Base-by-base conservation (phyloP, 2,797 vertebrate genomes). In the Amblyopsis hoosieri region DNA sequence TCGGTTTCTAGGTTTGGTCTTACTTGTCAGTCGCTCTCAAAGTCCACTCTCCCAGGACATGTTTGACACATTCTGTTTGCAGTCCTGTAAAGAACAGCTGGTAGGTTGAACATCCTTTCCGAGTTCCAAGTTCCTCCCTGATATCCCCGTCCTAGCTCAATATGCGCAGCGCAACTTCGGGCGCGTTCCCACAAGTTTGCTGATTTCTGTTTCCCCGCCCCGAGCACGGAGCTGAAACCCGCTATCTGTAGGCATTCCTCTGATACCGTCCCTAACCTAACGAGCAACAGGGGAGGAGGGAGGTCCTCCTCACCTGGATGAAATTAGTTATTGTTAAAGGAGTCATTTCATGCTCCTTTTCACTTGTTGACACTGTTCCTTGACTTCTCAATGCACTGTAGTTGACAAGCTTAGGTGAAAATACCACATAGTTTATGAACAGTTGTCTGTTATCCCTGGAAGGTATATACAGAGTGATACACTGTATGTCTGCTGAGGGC, bases 221-320 rank as follows among this genome's bases (percentile, higher is more conserved):
- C 60, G 0, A 68, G 72, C 74, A 23, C 62, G 64, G 69, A 57
- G 69, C 78, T 67, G 67, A 57, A 68, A 66, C 66, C 78, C 62
- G 80, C 77, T 75, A 57, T 79, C 78, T 72, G 60, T 61, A 45
- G 64, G 49, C 87, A 90, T 90, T 90, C 87, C 75, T 74, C 55
- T 65, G 83, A 90, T 88, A 78, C 87, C 82, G 63, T 75, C 55
- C 42, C 57, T 17, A 45, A 53, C 42, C 57, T 17, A 45, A 53
- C 54, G 54, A 68, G 69, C 46, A 48, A 53, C 72, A 33, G 49
- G 50, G 17, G n/a, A 19, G 23, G 45, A 29, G 3, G 19, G 9
- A 33, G 15, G 45, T 14, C 71, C 61, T 14, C 71, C 61, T 82
- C 83, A 87, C 89, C 86, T 82, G 81, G 66, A 42, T 19, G 33